Evolutionary conservation across 1,140 invertebrate genomes (phyloP), one percentile per base, ranked within the genome.

Genomic region (Hyles euphorbiae): DNA sequence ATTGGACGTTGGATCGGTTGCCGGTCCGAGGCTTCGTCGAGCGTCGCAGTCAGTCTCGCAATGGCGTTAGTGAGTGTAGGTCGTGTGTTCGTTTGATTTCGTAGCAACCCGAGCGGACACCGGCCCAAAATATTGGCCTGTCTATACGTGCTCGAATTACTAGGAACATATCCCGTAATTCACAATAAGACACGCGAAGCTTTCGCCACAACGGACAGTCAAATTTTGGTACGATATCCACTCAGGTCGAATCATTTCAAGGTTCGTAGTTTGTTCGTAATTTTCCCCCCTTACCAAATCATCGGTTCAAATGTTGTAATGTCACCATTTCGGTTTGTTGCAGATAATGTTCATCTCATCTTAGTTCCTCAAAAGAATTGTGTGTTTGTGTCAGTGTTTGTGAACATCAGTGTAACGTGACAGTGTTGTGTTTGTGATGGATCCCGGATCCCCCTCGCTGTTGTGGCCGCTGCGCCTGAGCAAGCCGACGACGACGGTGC

Each of bases 71-170:
- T 81, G 62, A 68, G 74, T 74, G 75, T 76, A 64, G 76, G 87
- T 87, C 68, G 83, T 87, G 83, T 84, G 85, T 88, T 80, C 79
- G 79, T 83, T 87, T 87, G 81, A 74, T 78, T 79, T 87, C 66
- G 68, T 70, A 76, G 70, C 69, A 84, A 79, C 81, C 86, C 83
- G 87, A 89, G 87, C 88, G 88, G 88, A 89, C 88, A 90, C 88
- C 88, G 88, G 88, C 84, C 88, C 87, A 88, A 89, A 89, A 89
- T 89, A 87, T 89, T 88, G 87, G 87, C 87, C 84, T 86, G 88
- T 89, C 87, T 83, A 81, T 79, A 36, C 76, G 77, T 84, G 78
- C 78, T 82, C 74, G 79, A 86, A 82, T 87, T 87, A 87, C 81
- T 76, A 66, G 78, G 68, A 73, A 77, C 65, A 72, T 64, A 87